Evolutionary conservation across 2,113 vertebrate genomes (phyloP), one percentile per base, ranked within the genome.

Genomic region (Myiopsitta monachus): DNA sequence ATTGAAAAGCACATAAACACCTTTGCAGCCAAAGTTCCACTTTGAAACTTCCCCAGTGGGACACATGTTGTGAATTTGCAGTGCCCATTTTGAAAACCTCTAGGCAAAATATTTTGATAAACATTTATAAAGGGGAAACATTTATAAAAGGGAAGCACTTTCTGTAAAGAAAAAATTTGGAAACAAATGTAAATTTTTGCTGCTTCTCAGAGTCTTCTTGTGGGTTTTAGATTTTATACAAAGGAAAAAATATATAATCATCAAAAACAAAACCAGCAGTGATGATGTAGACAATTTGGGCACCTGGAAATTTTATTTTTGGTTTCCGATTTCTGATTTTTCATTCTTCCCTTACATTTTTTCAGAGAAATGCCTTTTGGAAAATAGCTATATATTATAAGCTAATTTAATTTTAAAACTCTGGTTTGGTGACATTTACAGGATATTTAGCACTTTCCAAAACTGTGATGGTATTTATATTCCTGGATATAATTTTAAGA

Each of bases 361-460:
- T 88, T 70, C 38, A 44, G 44, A 63, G 14, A 86, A 88, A 74
- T 18, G 38, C 9, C 44, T 92, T 79, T 67, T 86, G n/a, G 38
- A 77, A 88, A 43, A 6, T 44, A 79, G 79, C 18, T 85, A 43
- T 57, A 16, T 66, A 77, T 52, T 62, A 80, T 49, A 66, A 93
- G 22, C 2, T 85, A 80, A 90, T 85, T 94, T 87, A 94, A 70
- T 94, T 88, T 83, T 77, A 92, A 94, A 90, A 66, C 41, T 87
- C n/a, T 27, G 9, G 6, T 83, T 94, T 69, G 22, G 22, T 90
- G 76, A 83, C 85, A 95, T 92, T 96, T 90, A 61, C 38, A 83
- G 67, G 76, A 80, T 88, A 77, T 83, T 95, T 95, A 94, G 90
- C 92, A 92, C 90, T 92, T 93, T 90, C 30, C 39, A 78, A 90